Conservation (phyloP, 2,888 invertebrate species). For the Trissoscelio sp. region DNA sequence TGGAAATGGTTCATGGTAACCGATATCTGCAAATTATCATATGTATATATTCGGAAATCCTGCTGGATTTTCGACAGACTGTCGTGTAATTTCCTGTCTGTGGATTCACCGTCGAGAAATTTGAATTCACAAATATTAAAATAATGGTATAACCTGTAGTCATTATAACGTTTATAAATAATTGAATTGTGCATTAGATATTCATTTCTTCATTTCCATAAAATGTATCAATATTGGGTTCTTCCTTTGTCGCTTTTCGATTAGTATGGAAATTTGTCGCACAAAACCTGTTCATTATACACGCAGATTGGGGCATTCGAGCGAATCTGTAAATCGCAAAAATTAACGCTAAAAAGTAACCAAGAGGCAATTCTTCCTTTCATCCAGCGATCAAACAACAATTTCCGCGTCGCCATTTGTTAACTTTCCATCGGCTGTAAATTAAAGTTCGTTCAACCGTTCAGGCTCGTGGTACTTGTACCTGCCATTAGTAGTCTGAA, state of each 20-base stretch:
- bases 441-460: slow-evolving; percentile 15
- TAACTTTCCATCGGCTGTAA: neutral
- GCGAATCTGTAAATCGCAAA: neutral
- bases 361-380: neutral
- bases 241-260: neutral
- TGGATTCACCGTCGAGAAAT: neutral
- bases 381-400: neutral
- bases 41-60: neutral
- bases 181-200: no score
- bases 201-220: neutral
- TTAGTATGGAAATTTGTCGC: slow-evolving; percentile 8
- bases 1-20: neutral
- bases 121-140: neutral
- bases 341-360: slow-evolving; percentile 7
- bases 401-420: slow-evolving; percentile 10
- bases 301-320: neutral
- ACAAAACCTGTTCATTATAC: slow-evolving; percentile 3
- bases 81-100: neutral
- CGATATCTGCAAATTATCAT: neutral
- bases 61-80: neutral
- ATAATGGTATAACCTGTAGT: no score
- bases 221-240: neutral
- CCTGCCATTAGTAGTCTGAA: slow-evolving; percentile 24
- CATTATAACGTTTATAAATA: no score
- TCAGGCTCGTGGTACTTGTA: neutral